These are phyloP conservation scores for Hoplodrina ambigua DNA, from an alignment of 2,888 invertebrate genomes.

Conservation along the genomic window DNA sequence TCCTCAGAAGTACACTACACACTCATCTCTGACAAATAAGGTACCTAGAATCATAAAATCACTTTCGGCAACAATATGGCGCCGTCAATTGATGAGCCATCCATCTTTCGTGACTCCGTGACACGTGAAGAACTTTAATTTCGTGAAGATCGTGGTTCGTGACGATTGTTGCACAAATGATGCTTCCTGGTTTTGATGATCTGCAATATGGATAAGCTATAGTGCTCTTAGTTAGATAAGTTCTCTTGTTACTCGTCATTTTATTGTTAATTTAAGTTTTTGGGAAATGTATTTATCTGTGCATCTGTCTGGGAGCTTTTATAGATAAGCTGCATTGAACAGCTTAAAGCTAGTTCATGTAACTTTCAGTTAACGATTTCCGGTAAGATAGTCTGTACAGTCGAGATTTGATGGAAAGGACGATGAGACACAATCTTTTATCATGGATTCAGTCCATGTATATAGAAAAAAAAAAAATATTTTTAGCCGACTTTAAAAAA, in stretches of 20 bases:
- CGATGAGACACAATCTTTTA: too few relatives aligned
- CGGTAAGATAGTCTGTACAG: background rate
- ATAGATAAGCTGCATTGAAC: background rate
- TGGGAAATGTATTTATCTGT: constrained; percentile 25
- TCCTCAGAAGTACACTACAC: background rate
- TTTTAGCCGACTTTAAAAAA: too few relatives aligned
- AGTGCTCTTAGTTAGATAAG: constrained; percentile 24
- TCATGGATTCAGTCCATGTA: too few relatives aligned
- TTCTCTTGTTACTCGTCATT: constrained; percentile 8
- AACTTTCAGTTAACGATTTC: constrained; percentile 1
- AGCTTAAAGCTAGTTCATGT: background rate
- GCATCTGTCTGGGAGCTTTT: constrained; percentile 20
- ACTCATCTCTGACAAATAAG: background rate
- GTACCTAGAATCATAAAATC: background rate
- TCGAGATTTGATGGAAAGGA: background rate
- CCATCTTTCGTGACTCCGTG: constrained; percentile 61
- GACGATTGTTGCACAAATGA: constrained; percentile 60
- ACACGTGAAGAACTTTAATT: constrained; percentile 61
- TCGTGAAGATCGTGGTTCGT: constrained; percentile 64
- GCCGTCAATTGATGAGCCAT: constrained; percentile 30
- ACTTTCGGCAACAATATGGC: constrained; percentile 10
- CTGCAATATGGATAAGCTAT: constrained; percentile 45
- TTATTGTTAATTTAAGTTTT: constrained; percentile 14
- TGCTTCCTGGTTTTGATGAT: constrained; percentile 65
- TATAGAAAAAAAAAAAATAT: too few relatives aligned